Evolutionary conservation across 2,797 vertebrate species (phyloP).

Genomic region (Crypturellus tataupa): DNA sequence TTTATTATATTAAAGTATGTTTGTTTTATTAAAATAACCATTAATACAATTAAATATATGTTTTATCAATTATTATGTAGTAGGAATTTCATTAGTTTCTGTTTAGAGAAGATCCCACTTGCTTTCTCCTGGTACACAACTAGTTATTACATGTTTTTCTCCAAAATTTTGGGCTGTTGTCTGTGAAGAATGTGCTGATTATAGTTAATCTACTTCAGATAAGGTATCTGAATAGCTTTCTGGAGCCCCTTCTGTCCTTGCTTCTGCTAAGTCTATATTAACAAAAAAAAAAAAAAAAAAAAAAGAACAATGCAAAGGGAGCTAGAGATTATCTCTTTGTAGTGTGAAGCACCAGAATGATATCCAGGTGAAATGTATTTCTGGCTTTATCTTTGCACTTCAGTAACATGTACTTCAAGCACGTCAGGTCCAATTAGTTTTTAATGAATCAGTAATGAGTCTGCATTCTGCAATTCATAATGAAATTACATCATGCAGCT

Average conservation of each 20-base stretch:
- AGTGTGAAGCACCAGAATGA: neutral
- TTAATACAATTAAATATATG: neutral
- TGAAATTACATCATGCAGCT: slow-evolving; percentile 14
- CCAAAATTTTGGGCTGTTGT: neutral
- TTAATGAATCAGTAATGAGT: slow-evolving; percentile 44
- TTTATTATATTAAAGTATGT: neutral
- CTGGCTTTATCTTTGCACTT: neutral
- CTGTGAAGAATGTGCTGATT: neutral
- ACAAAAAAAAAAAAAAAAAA: neutral
- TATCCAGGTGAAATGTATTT: neutral
- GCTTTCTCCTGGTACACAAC: rapidly evolving
- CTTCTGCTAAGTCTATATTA: neutral
- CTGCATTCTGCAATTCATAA: neutral
- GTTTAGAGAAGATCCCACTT: neutral
- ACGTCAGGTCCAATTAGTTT: slow-evolving; percentile 1
- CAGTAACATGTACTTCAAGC: neutral
- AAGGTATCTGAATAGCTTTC: neutral
- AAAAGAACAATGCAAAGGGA: neutral
- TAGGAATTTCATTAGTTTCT: neutral
- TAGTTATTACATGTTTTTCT: neutral
- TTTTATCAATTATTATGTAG: neutral
- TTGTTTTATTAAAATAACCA: neutral
- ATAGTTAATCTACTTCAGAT: neutral
- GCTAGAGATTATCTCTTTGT: neutral
- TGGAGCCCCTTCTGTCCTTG: neutral